Percentiles rank a stretch among this genome's conserved stretches.
Conservation (phyloP, 53 echinoderm and acorn worm species). For the Patiria pectinifera region DNA sequence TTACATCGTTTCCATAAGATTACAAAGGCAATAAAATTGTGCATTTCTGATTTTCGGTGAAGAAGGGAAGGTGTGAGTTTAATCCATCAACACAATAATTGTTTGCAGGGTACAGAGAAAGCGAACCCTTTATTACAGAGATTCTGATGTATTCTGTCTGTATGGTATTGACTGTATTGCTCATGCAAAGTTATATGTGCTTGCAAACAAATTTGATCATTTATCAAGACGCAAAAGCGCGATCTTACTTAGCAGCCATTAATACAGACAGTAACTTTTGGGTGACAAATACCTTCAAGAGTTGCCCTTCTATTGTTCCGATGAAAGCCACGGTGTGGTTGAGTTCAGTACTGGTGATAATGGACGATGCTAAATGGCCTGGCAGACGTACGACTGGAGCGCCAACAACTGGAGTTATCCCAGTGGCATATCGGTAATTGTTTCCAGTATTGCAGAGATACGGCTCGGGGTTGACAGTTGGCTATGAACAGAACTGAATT, state of each 20-base stretch:
- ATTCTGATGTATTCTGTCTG: too few relatives aligned
- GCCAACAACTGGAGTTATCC: slow-evolving; percentile 1
- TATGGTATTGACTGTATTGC: too few relatives aligned
- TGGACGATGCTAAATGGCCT: slow-evolving; percentile 45
- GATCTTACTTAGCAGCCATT: too few relatives aligned
- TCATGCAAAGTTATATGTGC: too few relatives aligned
- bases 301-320: slow-evolving; percentile 71
- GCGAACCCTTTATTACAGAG: too few relatives aligned
- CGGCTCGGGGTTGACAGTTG: background rate
- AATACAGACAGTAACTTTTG: background rate
- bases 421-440: slow-evolving; percentile 22
- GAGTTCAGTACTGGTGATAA: slow-evolving; percentile 54
- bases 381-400: slow-evolving; percentile 39
- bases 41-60: too few relatives aligned
- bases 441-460: background rate
- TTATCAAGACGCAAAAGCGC: background rate
- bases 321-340: slow-evolving; percentile 78
- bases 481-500: background rate
- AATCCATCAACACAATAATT: too few relatives aligned
- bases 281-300: background rate
- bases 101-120: too few relatives aligned
- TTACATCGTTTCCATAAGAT: too few relatives aligned
- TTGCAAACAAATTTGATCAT: too few relatives aligned
- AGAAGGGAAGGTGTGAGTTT: too few relatives aligned
- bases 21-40: too few relatives aligned